A percentile compares a stretch with the other conserved stretches of the same genome.
These are phyloP conservation scores for Escarpia spicata DNA, from an alignment of 2,888 invertebrate species.

Conservation along the genomic window DNA sequence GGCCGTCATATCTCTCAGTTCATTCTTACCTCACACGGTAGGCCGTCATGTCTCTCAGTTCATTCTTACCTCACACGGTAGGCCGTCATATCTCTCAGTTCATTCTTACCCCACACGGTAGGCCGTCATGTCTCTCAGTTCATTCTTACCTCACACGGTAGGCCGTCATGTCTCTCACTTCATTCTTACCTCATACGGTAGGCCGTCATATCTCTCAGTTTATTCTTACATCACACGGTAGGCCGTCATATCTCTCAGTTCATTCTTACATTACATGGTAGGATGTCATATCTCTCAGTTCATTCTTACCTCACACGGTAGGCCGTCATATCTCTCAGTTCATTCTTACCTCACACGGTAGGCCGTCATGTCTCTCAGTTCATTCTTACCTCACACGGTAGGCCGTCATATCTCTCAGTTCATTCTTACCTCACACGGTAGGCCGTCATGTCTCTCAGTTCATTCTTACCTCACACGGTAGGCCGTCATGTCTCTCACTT, in stretches of 20 bases:
- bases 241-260: not conserved
- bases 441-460: not conserved
- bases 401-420: too few species aligned
- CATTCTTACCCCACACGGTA: conserved; percentile 75
- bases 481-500: too few species aligned
- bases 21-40: not conserved
- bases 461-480: not conserved
- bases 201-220: not conserved
- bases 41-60: too few species aligned
- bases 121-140: not conserved
- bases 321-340: too few species aligned
- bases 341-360: conserved; percentile 75
- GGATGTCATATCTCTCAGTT: too few species aligned
- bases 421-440: conserved; percentile 75
- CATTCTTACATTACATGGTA: not conserved
- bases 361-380: not conserved
- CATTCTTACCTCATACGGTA: conserved; percentile 76
- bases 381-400: not conserved
- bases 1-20: not conserved
- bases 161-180: not conserved
- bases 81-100: too few species aligned
- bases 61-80: too few species aligned
- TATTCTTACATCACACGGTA: conserved; percentile 76
- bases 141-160: conserved; percentile 75
- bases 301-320: too few species aligned